A percentile compares a stretch with the other conserved stretches of the same genome.
phyloP scores from a whole-genome alignment of 2,797 vertebrate genomes.

The Sebastes trivittatus region DNA sequence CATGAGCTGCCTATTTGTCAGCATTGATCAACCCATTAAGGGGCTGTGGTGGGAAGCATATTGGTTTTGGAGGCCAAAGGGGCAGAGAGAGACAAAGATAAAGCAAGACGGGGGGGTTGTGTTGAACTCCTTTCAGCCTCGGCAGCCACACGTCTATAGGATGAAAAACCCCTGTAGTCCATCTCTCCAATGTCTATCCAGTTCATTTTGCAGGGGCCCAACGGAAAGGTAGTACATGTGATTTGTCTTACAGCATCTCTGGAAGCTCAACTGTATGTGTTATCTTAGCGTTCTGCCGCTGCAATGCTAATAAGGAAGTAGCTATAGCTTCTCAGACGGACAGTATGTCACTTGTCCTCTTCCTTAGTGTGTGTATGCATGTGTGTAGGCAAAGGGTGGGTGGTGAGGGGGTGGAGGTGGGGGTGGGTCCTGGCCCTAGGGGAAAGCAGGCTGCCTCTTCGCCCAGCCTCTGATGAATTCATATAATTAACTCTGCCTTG shows the following conservation, averaged over 20 bases:
- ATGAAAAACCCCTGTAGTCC: slow-evolving; percentile 66
- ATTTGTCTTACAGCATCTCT: slow-evolving; percentile 74
- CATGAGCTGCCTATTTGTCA: slow-evolving; percentile 85
- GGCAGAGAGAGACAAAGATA: slow-evolving; percentile 80
- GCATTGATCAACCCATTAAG: slow-evolving; percentile 87
- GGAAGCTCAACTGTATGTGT: slow-evolving; percentile 54
- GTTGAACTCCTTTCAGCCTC: slow-evolving; percentile 70
- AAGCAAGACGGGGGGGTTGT: slow-evolving; percentile 69
- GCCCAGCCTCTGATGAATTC: slow-evolving; percentile 85
- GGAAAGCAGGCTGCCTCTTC: slow-evolving; percentile 74
- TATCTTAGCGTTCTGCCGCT: slow-evolving; percentile 57
- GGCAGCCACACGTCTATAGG: slow-evolving; percentile 59
- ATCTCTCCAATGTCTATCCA: slow-evolving; percentile 53
- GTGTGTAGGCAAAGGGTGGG: slow-evolving; percentile 41
- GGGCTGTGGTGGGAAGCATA: slow-evolving; percentile 83
- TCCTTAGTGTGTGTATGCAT: slow-evolving; percentile 25
- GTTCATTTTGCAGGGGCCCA: slow-evolving; percentile 66
- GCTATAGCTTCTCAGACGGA: slow-evolving; percentile 48
- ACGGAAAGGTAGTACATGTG: slow-evolving; percentile 55
- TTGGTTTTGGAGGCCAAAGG: slow-evolving; percentile 85
- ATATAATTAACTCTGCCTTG: slow-evolving; percentile 87
- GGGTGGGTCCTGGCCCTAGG: slow-evolving; percentile 69
- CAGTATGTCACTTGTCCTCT: slow-evolving; percentile 63
- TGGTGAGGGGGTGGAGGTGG: slow-evolving; percentile 47
- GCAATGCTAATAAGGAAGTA: slow-evolving; percentile 52